Evolutionary conservation across 2,888 invertebrate genomes (phyloP).

Genomic region (Drosophila paranaensis): DNA sequence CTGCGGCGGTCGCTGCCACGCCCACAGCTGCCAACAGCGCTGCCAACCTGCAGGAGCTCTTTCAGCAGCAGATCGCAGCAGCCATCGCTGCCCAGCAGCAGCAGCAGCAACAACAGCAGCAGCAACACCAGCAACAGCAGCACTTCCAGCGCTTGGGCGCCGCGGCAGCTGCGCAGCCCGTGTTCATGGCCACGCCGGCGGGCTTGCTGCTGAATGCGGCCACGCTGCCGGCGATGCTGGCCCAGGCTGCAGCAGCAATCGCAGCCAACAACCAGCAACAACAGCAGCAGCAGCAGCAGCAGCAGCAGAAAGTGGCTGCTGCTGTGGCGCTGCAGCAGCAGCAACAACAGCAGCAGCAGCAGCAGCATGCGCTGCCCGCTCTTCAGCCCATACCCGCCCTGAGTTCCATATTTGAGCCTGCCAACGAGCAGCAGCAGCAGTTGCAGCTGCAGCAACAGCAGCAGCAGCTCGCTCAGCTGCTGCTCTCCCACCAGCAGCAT

Average conservation of each 20-base stretch:
- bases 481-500: slow-evolving; percentile 61
- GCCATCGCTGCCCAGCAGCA: slow-evolving; percentile 78
- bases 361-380: slow-evolving; percentile 78
- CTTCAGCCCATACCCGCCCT: slow-evolving; percentile 83
- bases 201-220: slow-evolving; percentile 83
- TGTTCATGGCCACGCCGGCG: slow-evolving; percentile 84
- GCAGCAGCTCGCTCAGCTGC: slow-evolving; percentile 70
- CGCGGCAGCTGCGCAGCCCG: slow-evolving; percentile 81
- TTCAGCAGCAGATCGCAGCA: slow-evolving; percentile 73
- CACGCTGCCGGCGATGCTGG: slow-evolving; percentile 83
- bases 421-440: slow-evolving; percentile 70
- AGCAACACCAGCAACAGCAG: slow-evolving; percentile 82
- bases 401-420: slow-evolving; percentile 82
- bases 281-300: slow-evolving; percentile 71
- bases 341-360: slow-evolving; percentile 49
- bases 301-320: slow-evolving; percentile 65
- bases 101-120: slow-evolving; percentile 79
- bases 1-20: slow-evolving; percentile 44
- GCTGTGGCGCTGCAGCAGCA: slow-evolving; percentile 53
- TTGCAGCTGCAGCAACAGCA: slow-evolving; percentile 44
- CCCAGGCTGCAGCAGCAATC: slow-evolving; percentile 81
- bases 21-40: slow-evolving; percentile 43
- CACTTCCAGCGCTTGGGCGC: slow-evolving; percentile 77
- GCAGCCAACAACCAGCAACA: slow-evolving; percentile 79
- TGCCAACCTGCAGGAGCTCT: slow-evolving; percentile 63